Percentiles rank a stretch among this genome's conserved stretches.
Evolutionary conservation across 2,113 vertebrate species (phyloP).

Genomic region (Corythoichthys haematopterus): DNA sequence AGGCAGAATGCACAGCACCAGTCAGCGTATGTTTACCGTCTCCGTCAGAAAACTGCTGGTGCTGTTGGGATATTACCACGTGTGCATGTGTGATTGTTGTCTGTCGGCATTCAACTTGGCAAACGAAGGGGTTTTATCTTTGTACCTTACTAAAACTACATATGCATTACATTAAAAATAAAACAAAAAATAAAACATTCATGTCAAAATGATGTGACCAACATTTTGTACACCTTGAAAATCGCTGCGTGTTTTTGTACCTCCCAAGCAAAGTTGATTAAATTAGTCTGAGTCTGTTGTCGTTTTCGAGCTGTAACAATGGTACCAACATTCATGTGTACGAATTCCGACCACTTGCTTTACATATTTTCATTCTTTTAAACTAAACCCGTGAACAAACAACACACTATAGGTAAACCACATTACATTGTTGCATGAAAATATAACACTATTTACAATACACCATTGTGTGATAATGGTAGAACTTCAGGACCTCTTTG

Average conservation of each 20-base stretch:
- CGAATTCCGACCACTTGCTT: slow-evolving; percentile 23
- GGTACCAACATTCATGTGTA: slow-evolving; percentile 62
- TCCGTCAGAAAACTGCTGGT: slow-evolving; percentile 65
- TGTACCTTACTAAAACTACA: slow-evolving; percentile 73
- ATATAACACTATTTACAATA: slow-evolving; percentile 65
- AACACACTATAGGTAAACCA: slow-evolving; percentile 52
- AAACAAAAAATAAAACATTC: slow-evolving; percentile 61
- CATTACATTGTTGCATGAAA: slow-evolving; percentile 49
- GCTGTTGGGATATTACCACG: slow-evolving; percentile 58
- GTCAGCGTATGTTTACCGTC: slow-evolving; percentile 45
- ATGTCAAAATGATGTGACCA: slow-evolving; percentile 62
- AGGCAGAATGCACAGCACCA: slow-evolving; percentile 58
- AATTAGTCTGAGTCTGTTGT: slow-evolving; percentile 44
- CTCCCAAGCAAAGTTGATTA: slow-evolving; percentile 46
- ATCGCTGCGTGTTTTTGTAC: slow-evolving; percentile 64
- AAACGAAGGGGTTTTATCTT: slow-evolving; percentile 52
- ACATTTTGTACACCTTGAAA: slow-evolving; percentile 63
- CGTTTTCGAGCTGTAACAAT: slow-evolving; percentile 43
- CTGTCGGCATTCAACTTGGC: slow-evolving; percentile 27
- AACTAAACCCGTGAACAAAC: slow-evolving; percentile 47
- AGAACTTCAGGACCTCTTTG: slow-evolving; percentile 17
- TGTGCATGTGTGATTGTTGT: slow-evolving; percentile 7
- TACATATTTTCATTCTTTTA: slow-evolving; percentile 11
- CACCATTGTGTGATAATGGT: slow-evolving; percentile 33
- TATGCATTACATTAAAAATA: slow-evolving; percentile 58